Evolutionary conservation across 2,113 vertebrate genomes (phyloP).

Genomic region (Clarias gariepinus): DNA sequence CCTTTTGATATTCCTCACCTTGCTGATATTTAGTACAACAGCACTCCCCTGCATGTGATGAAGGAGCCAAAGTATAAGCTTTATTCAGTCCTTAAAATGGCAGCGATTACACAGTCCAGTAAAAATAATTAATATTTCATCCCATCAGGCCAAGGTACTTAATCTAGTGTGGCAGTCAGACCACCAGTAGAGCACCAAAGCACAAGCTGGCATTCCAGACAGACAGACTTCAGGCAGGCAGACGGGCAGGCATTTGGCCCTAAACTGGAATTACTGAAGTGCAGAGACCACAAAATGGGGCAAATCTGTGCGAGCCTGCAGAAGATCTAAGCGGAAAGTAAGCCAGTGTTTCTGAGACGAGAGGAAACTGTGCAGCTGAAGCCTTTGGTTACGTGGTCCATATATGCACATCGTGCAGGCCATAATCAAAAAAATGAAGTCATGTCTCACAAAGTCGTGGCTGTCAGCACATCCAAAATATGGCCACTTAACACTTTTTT

Average conservation of each 20-base stretch:
- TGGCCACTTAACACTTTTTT: conserved; percentile 19
- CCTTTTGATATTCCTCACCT: no score
- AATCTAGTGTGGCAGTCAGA: conserved; percentile 37
- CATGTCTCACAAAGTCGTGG: conserved; percentile 28
- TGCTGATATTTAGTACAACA: no score
- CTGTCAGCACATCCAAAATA: conserved; percentile 34
- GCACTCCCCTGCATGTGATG: no score
- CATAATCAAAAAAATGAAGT: conserved; percentile 16
- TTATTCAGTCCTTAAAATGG: not conserved
- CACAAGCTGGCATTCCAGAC: conserved; percentile 23
- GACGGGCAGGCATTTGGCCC: conserved; percentile 15
- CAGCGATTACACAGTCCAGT: not conserved
- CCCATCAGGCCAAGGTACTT: conserved; percentile 33
- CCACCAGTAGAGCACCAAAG: conserved; percentile 43
- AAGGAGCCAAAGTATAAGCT: no score
- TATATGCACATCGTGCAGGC: conserved; percentile 19
- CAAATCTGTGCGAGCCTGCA: not conserved
- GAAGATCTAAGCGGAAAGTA: not conserved
- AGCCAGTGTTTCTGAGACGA: not conserved
- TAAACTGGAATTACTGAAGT: conserved; percentile 14
- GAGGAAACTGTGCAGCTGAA: not conserved
- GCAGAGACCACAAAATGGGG: not conserved
- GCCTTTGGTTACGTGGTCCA: not conserved
- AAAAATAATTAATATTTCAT: not conserved
- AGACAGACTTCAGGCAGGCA: not conserved